Conservation (phyloP, 2,888 invertebrate genomes). For the Priocnemis perturbator region DNA sequence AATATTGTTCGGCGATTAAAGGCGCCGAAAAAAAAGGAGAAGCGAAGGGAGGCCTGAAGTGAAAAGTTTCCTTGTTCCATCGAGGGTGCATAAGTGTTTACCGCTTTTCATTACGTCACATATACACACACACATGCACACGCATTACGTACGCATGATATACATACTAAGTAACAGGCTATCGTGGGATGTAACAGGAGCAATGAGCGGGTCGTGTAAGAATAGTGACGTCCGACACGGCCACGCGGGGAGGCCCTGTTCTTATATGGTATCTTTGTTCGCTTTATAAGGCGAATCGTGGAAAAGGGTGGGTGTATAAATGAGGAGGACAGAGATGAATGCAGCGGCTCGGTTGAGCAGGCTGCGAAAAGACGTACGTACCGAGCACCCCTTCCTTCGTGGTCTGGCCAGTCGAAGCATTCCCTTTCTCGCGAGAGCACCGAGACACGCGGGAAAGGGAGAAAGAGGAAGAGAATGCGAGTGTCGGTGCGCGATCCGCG, state of each 20-base stretch:
- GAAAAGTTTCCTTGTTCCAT: constrained; percentile 24
- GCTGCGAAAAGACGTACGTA: constrained; percentile 8
- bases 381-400: not conserved
- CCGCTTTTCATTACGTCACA: too few relatives aligned
- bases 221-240: too few relatives aligned
- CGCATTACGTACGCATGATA: not conserved
- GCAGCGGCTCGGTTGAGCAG: not conserved
- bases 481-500: not conserved
- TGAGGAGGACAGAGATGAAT: not conserved
- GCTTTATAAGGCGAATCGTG: constrained; percentile 47
- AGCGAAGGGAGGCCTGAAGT: constrained; percentile 27
- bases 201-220: not conserved
- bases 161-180: not conserved
- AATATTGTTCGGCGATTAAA: constrained; percentile 52
- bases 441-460: not conserved
- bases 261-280: constrained; percentile 60
- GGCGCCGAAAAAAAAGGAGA: constrained; percentile 6
- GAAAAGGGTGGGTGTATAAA: constrained; percentile 43
- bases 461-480: not conserved
- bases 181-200: not conserved
- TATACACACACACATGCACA: too few relatives aligned
- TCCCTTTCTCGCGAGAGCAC: not conserved
- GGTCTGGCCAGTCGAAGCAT: not conserved
- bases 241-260: constrained; percentile 58
- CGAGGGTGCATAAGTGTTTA: not conserved